Evolutionary conservation across 2,888 invertebrate genomes (phyloP), one percentile per base, ranked within the genome.

Genomic region (Octodonta nipae): DNA sequence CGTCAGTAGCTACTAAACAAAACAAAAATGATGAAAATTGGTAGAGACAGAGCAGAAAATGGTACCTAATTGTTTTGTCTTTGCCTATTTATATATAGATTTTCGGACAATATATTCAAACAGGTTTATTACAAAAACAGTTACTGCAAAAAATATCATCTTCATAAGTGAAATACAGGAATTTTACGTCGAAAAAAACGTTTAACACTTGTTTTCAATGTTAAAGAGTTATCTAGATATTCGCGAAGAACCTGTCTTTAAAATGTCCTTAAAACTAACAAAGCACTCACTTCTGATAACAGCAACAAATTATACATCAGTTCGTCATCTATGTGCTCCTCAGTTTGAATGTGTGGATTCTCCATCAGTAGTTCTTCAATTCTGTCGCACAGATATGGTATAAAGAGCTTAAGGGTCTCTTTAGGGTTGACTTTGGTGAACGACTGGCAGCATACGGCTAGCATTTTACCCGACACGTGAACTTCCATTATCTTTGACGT

Each of bases 401-500:
- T 50, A 47, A 89, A 74, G 8, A 75, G 66, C 35, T 77, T 74
- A 35, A 85, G 54, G 0, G 83, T 78, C 30, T 76, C 68, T 34
- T 71, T 71, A 1, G 85, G 71, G 49, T 83, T 74, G 0, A 78
- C 72, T 47, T 67, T 64, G 1, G 72, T 66, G 51, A 79, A 78
- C 6, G 70, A 66, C 34, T 75, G 71, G 38, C 83, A 71, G 36
- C 89, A 61, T 6, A 76, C 72, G 0, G 81, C 84, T 1, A 84
- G 73, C 55, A 85, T 71, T 52, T 77, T 77, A 0, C 88, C 89
- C 1, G 87, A 80, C 0, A 89, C 81, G 47, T 78, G 78, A 0
- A 80, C 78, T 56, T 91, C 91, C 44, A 85, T 73, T n/a, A 85
- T 76, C 15, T 76, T 73, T 32, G 73, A 74, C 0, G 74, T 75